Evolutionary conservation across 2,797 vertebrate genomes (phyloP).

Genomic region (Craterocephalus amniculus): DNA sequence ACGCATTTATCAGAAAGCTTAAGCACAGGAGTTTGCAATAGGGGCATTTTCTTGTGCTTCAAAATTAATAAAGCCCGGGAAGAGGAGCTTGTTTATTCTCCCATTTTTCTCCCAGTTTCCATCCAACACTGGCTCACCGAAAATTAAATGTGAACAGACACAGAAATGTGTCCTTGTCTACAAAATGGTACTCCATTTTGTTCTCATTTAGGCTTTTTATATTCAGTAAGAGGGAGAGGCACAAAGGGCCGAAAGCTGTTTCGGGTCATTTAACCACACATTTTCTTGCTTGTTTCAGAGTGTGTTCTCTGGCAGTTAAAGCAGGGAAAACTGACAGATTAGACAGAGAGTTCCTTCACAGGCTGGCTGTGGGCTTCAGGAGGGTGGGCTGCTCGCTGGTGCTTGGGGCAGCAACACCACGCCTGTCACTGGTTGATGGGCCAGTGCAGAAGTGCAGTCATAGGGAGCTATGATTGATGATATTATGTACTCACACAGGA

Average conservation of each 20-base stretch:
- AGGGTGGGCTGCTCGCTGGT: constrained; percentile 67
- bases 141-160: constrained; percentile 47
- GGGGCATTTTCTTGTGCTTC: constrained; percentile 29
- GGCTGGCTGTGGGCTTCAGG: constrained; percentile 67
- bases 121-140: constrained; percentile 17
- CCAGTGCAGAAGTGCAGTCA: constrained; percentile 69
- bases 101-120: constrained; percentile 22
- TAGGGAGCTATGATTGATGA: constrained; percentile 80
- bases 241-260: constrained; percentile 73
- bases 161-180: constrained; percentile 48
- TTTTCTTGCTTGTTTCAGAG: constrained; percentile 71
- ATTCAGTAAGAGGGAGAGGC: constrained; percentile 69
- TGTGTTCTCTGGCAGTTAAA: constrained; percentile 73
- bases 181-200: constrained; percentile 73
- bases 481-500: constrained; percentile 76
- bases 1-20: constrained; percentile 4
- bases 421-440: constrained; percentile 76
- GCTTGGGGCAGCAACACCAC: constrained; percentile 71
- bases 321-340: constrained; percentile 76
- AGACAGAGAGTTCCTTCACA: constrained; percentile 70
- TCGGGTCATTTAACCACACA: constrained; percentile 77
- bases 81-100: constrained; percentile 27
- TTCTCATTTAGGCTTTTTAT: constrained; percentile 77
- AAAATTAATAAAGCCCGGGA: constrained; percentile 36
- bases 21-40: constrained; percentile 12